These are phyloP conservation scores for Plodia interpunctella DNA, from an alignment of 1,140 invertebrate genomes.

Conservation along the genomic window DNA sequence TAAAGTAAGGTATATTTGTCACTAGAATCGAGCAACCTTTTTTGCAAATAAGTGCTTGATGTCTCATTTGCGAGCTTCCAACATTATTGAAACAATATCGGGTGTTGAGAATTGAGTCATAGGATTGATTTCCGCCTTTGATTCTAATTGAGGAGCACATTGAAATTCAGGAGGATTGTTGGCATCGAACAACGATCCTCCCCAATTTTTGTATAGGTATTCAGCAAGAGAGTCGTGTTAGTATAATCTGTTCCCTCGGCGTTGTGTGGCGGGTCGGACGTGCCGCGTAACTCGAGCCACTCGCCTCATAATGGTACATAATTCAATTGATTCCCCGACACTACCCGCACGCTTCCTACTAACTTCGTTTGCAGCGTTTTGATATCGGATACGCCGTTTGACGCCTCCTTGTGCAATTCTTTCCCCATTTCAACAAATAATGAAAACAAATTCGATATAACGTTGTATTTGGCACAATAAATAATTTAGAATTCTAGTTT, in stretches of 20 bases:
- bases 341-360: conserved; percentile 67
- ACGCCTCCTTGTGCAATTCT: conserved; percentile 58
- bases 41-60: no score
- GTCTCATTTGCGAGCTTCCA: no score
- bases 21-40: no score
- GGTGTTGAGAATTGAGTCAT: no score
- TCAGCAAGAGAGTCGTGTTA: no score
- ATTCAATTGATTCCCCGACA: conserved; percentile 74
- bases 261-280: conserved; percentile 47
- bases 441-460: neutral
- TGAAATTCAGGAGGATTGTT: no score
- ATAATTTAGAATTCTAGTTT: neutral
- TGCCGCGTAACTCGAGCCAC: conserved; percentile 63
- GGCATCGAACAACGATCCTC: no score
- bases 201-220: no score
- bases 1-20: no score
- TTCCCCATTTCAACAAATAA: conserved; percentile 22
- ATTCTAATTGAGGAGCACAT: no score
- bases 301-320: conserved; percentile 72
- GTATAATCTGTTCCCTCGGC: conserved; percentile 17
- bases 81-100: no score
- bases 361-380: conserved; percentile 73
- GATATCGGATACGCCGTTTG: conserved; percentile 71
- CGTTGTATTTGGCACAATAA: conserved; percentile 1
- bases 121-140: no score